Conservation (phyloP, 2,888 invertebrate species). For the Volucella inflata region DNA sequence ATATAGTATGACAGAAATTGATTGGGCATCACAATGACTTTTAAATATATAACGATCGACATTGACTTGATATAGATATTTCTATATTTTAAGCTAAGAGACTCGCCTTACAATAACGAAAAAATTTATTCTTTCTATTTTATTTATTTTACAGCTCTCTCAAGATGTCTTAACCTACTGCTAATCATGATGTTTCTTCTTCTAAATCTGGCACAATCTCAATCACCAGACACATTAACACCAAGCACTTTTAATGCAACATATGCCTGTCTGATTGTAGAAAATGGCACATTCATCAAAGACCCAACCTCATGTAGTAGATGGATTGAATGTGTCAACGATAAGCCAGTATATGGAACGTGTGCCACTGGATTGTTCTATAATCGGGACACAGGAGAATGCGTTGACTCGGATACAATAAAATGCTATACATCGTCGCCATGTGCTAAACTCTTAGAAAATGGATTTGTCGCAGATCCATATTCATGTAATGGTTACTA, state of each 20-base stretch:
- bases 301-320: conserved; percentile 79
- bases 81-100: not conserved
- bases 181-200: not conserved
- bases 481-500: conserved; percentile 80
- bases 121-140: not conserved
- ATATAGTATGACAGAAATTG: not conserved
- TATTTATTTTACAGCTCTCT: not conserved
- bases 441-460: conserved; percentile 75
- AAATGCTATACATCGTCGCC: conserved; percentile 80
- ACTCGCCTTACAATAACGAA: not conserved
- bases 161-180: not conserved
- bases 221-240: not conserved
- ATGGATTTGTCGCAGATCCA: conserved; percentile 80
- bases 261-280: conserved; percentile 77
- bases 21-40: too few relatives aligned
- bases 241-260: conserved; percentile 77
- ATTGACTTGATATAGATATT: not conserved
- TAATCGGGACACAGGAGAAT: conserved; percentile 77
- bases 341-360: conserved; percentile 76
- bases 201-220: not conserved
- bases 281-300: conserved; percentile 79
- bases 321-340: conserved; percentile 79
- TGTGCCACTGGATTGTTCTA: conserved; percentile 78
- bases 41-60: too few relatives aligned
- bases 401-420: conserved; percentile 76